phyloP scores from a whole-genome alignment of 23 tunicate species.

The Ciona savignyi region DNA sequence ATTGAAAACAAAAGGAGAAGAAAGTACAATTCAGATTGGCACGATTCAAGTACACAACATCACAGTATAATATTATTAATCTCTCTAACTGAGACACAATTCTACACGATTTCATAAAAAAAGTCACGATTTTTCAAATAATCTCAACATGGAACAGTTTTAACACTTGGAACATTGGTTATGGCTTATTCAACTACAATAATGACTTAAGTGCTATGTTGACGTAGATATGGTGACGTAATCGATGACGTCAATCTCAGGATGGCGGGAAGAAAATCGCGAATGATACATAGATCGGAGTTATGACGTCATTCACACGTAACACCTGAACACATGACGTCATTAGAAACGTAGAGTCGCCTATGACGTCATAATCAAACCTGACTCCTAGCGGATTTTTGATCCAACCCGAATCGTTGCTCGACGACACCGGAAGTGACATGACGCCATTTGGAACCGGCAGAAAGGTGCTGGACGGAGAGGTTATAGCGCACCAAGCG shows the following conservation, averaged over 20 bases:
- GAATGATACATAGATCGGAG: slow-evolving; percentile 38
- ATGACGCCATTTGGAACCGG: slow-evolving; percentile 16
- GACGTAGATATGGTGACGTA: neutral
- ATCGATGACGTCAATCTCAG: neutral
- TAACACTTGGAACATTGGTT: too few species aligned
- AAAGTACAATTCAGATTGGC: too few species aligned
- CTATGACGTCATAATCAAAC: slow-evolving; percentile 1
- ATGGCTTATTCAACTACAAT: too few species aligned
- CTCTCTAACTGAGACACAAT: too few species aligned
- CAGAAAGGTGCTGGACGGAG: slow-evolving; percentile 19
- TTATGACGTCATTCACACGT: slow-evolving; percentile 20
- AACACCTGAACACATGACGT: slow-evolving; percentile 26
- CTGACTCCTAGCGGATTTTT: slow-evolving; percentile 37
- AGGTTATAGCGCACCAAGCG: slow-evolving; percentile 38
- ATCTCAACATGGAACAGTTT: too few species aligned
- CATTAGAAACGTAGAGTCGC: neutral
- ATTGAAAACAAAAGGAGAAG: too few species aligned
- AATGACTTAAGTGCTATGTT: too few species aligned
- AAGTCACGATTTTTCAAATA: too few species aligned
- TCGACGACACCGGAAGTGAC: slow-evolving; percentile 30
- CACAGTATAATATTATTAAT: too few species aligned
- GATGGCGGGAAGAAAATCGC: slow-evolving; percentile 49
- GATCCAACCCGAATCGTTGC: slow-evolving; percentile 39
- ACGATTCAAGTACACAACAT: too few species aligned
- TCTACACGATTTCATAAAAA: too few species aligned